Conservation (phyloP, 2,113 vertebrate species). For the Ptilorrhoa leucosticta region DNA sequence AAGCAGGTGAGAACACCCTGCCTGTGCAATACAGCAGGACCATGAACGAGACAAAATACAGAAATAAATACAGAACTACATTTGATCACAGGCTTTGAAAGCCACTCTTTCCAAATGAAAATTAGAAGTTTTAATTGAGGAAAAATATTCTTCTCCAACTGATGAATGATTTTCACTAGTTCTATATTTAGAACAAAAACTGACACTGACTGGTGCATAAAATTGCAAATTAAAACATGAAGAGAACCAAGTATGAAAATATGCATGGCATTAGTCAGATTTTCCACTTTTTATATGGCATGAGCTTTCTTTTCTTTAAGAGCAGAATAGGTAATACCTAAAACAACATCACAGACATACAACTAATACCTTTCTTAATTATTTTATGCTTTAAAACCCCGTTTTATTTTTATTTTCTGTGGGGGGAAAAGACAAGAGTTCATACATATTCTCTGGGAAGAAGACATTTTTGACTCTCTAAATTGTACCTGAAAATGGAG, state of each 20-base stretch:
- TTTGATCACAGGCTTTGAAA: not conserved
- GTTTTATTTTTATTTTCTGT: not conserved
- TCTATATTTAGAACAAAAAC: not conserved
- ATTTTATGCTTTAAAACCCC: not conserved
- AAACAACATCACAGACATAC: not conserved
- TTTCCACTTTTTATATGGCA: not conserved
- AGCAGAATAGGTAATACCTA: not conserved
- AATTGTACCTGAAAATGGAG: not conserved
- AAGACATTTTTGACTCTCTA: not conserved
- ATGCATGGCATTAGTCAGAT: not conserved
- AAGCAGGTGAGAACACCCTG: not conserved
- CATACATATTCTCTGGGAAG: not conserved
- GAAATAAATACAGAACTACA: not conserved
- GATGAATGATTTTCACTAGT: not conserved
- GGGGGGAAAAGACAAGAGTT: not conserved
- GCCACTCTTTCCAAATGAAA: not conserved
- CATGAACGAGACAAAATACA: not conserved
- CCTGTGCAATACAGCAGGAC: not conserved
- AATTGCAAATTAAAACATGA: not conserved
- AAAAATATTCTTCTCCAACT: not conserved
- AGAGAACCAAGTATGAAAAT: not conserved
- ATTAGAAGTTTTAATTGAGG: not conserved
- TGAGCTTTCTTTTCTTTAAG: not conserved
- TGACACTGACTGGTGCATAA: not conserved
- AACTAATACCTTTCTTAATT: not conserved